These are phyloP conservation scores for fruit fly (Drosophila melanogaster) DNA, from an alignment of 1,140 invertebrate species.

Conservation along the genomic window DNA sequence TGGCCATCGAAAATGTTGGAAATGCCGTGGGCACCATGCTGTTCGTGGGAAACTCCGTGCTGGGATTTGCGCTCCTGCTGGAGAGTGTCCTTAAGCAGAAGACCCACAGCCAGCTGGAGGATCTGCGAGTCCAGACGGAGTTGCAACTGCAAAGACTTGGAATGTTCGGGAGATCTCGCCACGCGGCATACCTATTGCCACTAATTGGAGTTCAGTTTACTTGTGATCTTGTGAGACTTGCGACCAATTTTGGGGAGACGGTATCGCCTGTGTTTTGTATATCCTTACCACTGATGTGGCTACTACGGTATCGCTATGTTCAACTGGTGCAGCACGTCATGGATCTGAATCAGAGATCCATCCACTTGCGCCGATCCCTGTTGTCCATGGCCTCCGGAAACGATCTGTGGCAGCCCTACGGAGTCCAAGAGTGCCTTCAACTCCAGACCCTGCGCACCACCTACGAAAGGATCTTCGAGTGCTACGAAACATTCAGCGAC, in stretches of 20 bases:
- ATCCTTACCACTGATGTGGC: slow-evolving; percentile 45
- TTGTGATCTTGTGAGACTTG: slow-evolving; percentile 34
- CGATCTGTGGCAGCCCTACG: slow-evolving; percentile 70
- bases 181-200: slow-evolving; percentile 13
- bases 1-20: background rate
- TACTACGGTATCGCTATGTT: slow-evolving; percentile 57
- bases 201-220: slow-evolving; percentile 34
- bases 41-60: slow-evolving; percentile 29
- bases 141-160: slow-evolving; percentile 62
- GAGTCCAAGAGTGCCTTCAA: slow-evolving; percentile 46
- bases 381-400: slow-evolving; percentile 46
- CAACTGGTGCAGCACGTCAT: slow-evolving; percentile 64
- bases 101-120: slow-evolving; percentile 18
- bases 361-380: slow-evolving; percentile 39
- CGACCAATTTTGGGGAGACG: slow-evolving; percentile 1
- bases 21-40: slow-evolving; percentile 35
- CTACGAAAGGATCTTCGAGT: slow-evolving; percentile 70
- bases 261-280: slow-evolving; percentile 45
- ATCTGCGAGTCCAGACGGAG: slow-evolving; percentile 46
- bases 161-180: slow-evolving; percentile 35
- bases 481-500: slow-evolving; percentile 57
- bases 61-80: slow-evolving; percentile 43
- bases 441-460: slow-evolving; percentile 57
- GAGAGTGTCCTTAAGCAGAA: slow-evolving; percentile 50
- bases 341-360: slow-evolving; percentile 52